These are phyloP conservation scores for Micromys minutus DNA, from an alignment of 2,113 vertebrate genomes.

Conservation along the genomic window DNA sequence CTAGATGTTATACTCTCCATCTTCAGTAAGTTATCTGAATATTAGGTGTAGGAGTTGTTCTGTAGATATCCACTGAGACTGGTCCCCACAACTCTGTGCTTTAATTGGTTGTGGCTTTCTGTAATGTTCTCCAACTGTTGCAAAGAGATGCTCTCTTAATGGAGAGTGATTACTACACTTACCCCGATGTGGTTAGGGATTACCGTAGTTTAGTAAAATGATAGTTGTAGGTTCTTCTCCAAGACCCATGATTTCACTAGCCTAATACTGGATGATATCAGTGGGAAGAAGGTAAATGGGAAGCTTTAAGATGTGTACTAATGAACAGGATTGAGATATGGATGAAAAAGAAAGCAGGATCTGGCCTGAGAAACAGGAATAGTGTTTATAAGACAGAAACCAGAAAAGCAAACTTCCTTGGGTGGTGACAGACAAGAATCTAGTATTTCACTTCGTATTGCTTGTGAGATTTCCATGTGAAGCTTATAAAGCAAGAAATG, in stretches of 20 bases:
- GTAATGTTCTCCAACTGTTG: background rate
- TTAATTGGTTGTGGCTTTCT: background rate
- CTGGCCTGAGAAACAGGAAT: background rate
- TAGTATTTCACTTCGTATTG: slow-evolving; percentile 29
- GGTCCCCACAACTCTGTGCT: background rate
- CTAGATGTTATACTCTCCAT: background rate
- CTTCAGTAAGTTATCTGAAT: background rate
- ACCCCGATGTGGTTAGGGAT: background rate
- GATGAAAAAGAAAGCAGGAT: background rate
- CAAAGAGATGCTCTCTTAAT: background rate
- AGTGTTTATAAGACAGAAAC: background rate
- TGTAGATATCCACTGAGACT: background rate
- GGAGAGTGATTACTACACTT: background rate
- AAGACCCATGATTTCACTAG: background rate
- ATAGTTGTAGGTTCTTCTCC: background rate
- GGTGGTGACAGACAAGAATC: background rate
- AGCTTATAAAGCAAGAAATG: background rate
- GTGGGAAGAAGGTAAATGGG: background rate
- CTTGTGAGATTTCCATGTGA: background rate
- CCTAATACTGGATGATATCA: background rate
- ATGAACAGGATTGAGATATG: background rate
- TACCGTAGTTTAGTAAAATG: background rate
- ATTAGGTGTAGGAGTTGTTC: background rate
- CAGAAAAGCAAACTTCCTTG: slow-evolving; percentile 40
- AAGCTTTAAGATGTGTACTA: background rate